Evolutionary conservation across 2,113 vertebrate genomes (phyloP), one percentile per base, ranked within the genome.

Genomic region (Solenodon paradoxus): DNA sequence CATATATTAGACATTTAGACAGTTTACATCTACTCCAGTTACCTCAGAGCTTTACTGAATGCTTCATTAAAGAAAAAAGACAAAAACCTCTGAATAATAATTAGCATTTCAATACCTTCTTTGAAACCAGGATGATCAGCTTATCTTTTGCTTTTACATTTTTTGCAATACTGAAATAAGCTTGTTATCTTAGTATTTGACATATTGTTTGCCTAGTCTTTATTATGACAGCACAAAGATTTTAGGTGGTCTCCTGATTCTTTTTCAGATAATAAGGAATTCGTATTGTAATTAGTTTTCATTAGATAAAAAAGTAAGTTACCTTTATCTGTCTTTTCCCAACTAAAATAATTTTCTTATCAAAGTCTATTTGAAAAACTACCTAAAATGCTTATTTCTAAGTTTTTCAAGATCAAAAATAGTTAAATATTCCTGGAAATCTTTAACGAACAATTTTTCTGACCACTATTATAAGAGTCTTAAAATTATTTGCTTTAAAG

Each of bases 381-480:
- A n/a, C n/a, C n/a, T n/a, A n/a, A n/a, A 89, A 40, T 72, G 32
- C 32, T 38, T 51, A 1, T 64, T 59, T 77, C 38, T 78, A 82
- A 84, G 53, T 2, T 47, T 88, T 74, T 78, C 63, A 57, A 85
- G 72, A 69, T 53, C 19, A 68, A 75, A 91, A 80, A 15, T 28
- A 79, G 5, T 26, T 51, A 82, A 88, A 5, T 75, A 57, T 22
- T 75, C 32, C 35, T 81, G 51, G 74, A 85, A 92, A 90, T 35
- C 75, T 85, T n/a, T 40, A 75, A 94, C n/a, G n/a, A 68, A 71
- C 71, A 75, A 28, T 71, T 86, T 90, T 94, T 81, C 64, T 57
- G 57, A 95, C 79, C 28, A 66, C 7, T 59, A 30, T 42, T 69
- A 13, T 78, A 53, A 22, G 49, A 22, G 55, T 57, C 28, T 24